Percentiles rank a stretch among this genome's conserved stretches.
Conservation (phyloP, 2,888 invertebrate genomes). For the Pristionchus fissidentatus region DNA sequence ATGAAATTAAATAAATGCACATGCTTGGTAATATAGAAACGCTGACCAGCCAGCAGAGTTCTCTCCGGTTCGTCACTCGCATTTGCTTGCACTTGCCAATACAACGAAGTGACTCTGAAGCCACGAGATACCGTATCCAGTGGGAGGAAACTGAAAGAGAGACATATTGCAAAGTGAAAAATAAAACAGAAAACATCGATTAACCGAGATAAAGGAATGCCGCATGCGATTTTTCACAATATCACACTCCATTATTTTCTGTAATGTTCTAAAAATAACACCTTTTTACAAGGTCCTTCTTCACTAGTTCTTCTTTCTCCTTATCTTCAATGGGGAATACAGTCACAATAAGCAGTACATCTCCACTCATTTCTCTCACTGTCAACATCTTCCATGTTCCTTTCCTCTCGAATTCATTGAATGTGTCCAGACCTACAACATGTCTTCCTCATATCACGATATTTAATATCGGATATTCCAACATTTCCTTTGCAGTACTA, state of each 20-base stretch:
- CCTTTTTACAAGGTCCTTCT: constrained; percentile 54
- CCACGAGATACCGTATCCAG: constrained; percentile 52
- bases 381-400: constrained; percentile 91
- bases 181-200: constrained; percentile 44
- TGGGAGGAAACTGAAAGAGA: constrained; percentile 38
- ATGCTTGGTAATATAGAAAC: background rate
- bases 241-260: background rate
- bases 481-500: background rate
- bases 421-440: constrained; percentile 79
- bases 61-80: constrained; percentile 64
- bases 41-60: constrained; percentile 66
- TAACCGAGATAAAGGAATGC: background rate
- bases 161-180: constrained; percentile 9
- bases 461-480: background rate
- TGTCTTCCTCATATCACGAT: background rate
- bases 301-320: constrained; percentile 56
- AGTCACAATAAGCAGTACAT: constrained; percentile 88
- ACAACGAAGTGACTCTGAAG: constrained; percentile 73
- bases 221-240: background rate
- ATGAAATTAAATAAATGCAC: background rate
- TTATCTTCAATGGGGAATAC: constrained; percentile 78
- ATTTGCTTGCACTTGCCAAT: constrained; percentile 66
- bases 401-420: constrained; percentile 86
- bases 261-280: constrained; percentile 35
- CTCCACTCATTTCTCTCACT: constrained; percentile 83